A percentile compares a stretch with the other conserved stretches of the same genome.
These are phyloP conservation scores for Pampus argenteus DNA, from an alignment of 2,797 vertebrate species.

Conservation along the genomic window DNA sequence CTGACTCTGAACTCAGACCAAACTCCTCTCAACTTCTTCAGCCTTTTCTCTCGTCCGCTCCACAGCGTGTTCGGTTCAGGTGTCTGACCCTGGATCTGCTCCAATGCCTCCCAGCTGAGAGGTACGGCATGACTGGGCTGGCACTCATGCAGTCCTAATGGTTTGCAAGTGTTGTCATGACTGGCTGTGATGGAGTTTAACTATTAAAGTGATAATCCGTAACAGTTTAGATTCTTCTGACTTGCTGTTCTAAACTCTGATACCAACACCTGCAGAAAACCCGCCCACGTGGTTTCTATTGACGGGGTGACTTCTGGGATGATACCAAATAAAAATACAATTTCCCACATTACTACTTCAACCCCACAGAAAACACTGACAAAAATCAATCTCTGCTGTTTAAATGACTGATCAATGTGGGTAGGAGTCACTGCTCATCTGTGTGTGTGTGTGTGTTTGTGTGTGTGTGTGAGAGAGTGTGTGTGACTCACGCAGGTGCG, in stretches of 20 bases:
- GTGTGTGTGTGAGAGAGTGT: slow-evolving; percentile 42
- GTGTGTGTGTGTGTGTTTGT: slow-evolving; percentile 36
- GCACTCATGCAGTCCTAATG: slow-evolving; percentile 33
- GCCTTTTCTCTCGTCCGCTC: neutral
- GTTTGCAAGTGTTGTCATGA: slow-evolving; percentile 18
- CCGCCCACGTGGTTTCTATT: slow-evolving; percentile 1
- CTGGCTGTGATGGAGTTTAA: slow-evolving; percentile 33
- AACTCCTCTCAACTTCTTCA: neutral
- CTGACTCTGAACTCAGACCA: no score
- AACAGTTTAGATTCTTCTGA: slow-evolving; percentile 12
- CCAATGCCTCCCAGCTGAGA: slow-evolving; percentile 47
- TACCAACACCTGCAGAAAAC: neutral
- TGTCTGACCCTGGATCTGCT: slow-evolving; percentile 59
- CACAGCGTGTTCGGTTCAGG: slow-evolving; percentile 19
- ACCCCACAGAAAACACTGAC: slow-evolving; percentile 19
- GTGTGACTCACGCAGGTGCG: slow-evolving; percentile 95
- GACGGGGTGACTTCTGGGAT: slow-evolving; percentile 1
- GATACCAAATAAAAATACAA: slow-evolving; percentile 3
- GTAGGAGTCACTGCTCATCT: slow-evolving; percentile 50
- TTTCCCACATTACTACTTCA: slow-evolving; percentile 20
- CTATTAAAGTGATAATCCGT: slow-evolving; percentile 2
- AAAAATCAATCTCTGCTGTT: slow-evolving; percentile 38
- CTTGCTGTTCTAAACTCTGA: slow-evolving; percentile 13
- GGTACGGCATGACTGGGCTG: slow-evolving; percentile 8
- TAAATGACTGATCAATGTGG: slow-evolving; percentile 44